These are phyloP conservation scores for Sterrhoptilus dennistouni DNA, from an alignment of 2,113 vertebrate species.

Conservation along the genomic window DNA sequence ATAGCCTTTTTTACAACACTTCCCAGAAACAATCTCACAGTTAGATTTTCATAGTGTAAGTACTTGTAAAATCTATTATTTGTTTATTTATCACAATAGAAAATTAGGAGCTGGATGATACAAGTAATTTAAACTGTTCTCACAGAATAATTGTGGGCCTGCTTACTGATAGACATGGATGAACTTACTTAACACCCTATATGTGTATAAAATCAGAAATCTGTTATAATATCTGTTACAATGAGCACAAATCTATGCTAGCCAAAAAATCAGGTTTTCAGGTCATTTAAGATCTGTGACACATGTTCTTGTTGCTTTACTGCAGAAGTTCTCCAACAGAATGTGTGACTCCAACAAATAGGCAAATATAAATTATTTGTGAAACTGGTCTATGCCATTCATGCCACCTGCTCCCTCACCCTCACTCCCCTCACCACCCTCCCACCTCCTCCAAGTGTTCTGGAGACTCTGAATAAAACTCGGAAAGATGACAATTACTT, in stretches of 20 bases:
- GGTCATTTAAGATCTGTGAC: background rate
- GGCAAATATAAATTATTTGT: background rate
- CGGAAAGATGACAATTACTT: background rate
- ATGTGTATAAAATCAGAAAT: background rate
- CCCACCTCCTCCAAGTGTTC: fast-evolving
- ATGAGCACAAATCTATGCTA: background rate
- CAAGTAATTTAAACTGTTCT: background rate
- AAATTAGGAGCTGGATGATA: background rate
- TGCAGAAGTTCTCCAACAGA: background rate
- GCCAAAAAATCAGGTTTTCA: background rate
- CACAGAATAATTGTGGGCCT: background rate
- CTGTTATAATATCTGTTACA: background rate
- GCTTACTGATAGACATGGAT: background rate
- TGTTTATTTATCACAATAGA: background rate
- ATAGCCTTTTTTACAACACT: background rate
- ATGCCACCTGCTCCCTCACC: background rate
- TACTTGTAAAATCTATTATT: background rate
- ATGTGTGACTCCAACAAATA: fast-evolving
- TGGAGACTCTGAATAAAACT: background rate
- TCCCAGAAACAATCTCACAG: background rate
- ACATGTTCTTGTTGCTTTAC: background rate
- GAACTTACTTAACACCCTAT: background rate
- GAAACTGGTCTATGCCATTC: background rate
- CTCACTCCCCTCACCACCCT: fast-evolving
- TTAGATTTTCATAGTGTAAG: background rate